Conservation (phyloP, 2,113 vertebrate genomes). For the Artemisiospiza belli region DNA sequence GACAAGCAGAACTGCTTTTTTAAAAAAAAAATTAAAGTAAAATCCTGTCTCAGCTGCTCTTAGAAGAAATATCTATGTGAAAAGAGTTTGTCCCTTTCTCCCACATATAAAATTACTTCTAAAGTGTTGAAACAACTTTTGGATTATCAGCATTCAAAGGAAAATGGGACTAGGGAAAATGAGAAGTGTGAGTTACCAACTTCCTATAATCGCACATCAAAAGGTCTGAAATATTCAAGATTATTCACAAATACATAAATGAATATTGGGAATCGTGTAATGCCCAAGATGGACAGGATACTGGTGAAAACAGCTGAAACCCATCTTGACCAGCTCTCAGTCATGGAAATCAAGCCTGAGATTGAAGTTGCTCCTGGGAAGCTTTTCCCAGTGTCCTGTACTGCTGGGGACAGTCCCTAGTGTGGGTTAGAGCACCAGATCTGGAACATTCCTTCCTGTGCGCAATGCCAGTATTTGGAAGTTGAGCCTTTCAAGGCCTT, state of each 20-base stretch:
- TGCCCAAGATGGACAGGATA: background rate
- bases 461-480: background rate
- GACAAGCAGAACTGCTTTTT: background rate
- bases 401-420: rapidly evolving
- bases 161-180: background rate
- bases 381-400: background rate
- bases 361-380: background rate
- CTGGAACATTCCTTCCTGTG: background rate
- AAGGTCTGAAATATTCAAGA: background rate
- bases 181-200: background rate
- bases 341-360: background rate
- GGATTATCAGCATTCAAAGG: background rate
- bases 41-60: background rate
- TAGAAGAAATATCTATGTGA: background rate
- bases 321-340: background rate
- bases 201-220: background rate
- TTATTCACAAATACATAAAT: background rate
- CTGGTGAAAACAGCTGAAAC: background rate
- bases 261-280: background rate
- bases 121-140: background rate
- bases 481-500: background rate
- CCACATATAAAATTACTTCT: background rate
- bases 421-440: background rate
- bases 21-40: background rate
- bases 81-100: background rate